Base-by-base conservation (phyloP, 2,113 vertebrate genomes). In the Phainopepla nitens region DNA sequence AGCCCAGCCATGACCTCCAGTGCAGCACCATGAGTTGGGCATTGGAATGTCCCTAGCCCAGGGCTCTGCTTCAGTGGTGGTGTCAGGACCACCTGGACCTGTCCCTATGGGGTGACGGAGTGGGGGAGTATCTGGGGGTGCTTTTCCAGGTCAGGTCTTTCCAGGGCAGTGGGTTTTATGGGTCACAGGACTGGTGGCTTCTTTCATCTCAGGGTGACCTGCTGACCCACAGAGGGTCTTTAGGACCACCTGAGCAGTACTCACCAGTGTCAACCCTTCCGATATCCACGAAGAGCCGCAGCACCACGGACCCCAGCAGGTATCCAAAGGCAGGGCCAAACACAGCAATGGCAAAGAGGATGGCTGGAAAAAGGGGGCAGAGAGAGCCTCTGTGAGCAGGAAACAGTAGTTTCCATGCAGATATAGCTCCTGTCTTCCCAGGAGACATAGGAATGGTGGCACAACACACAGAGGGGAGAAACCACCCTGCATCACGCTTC, bases 291-390 rank as follows among this genome's bases (percentile, higher is more conserved):
- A 99, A 99, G 92, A 99, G 98, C 72, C 91, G 97, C 93, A 99
- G 97, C 95, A 99, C 98, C 92, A 98, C 96, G 0, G 99, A 99
- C 25, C 99, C 98, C 96, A 99, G 96, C 90, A 99, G 87, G 97
- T 98, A 99, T 8, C 99, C 99, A 2, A 99, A 98, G 42, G 98
- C 98, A 1, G 99, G 99, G 31, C 99, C 99, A 3, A 99, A 99
- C 25, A 99, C 98, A 0, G 99, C 98, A 0, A 99, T 97, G 6
- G 99, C 97, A 94, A 99, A 99, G 72, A 99, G 98, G 90, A 99
- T 99, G 87, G 99, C 99, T 99, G 98, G 96, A 57, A 57, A n/a
- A 33, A 42, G 79, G 69, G 49, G 50, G 44, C 61, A 86, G 28
- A 49, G 49, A 29, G 54, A n/a, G 29, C 15, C 35, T 15, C 5